Evolutionary conservation across 2,113 vertebrate genomes (phyloP).

Genomic region (Gallinago jamesoni): DNA sequence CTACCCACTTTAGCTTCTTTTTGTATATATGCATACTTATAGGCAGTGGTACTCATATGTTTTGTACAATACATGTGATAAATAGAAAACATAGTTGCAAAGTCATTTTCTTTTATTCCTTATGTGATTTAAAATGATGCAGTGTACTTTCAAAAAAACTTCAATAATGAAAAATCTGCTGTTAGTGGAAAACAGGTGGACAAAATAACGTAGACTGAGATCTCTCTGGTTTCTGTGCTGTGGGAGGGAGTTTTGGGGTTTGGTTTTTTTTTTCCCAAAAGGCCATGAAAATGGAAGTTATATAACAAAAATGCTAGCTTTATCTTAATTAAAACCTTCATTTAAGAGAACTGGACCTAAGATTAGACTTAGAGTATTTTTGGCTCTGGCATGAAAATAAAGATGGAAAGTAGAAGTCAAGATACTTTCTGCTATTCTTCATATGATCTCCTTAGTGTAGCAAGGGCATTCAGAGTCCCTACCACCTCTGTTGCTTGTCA

Average conservation of each 20-base stretch:
- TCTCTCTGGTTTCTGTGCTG: not conserved
- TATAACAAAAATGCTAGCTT: not conserved
- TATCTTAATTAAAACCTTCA: not conserved
- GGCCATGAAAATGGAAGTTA: not conserved
- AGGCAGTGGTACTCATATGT: not conserved
- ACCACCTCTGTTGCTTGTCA: not conserved
- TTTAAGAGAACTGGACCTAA: not conserved
- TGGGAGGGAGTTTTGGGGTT: not conserved
- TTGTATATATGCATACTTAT: fast-evolving
- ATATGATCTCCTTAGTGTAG: not conserved
- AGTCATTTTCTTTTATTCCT: not conserved
- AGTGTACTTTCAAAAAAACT: not conserved
- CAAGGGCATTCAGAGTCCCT: not conserved
- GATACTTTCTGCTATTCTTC: not conserved
- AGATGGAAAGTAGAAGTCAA: not conserved
- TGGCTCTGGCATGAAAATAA: not conserved
- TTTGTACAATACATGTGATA: not conserved
- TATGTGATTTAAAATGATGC: not conserved
- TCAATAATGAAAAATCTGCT: not conserved
- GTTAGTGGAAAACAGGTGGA: not conserved
- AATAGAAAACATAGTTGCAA: not conserved
- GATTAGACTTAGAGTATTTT: not conserved
- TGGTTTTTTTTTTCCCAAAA: not conserved
- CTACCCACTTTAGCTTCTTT: not conserved
- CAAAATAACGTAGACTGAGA: not conserved